Conservation (phyloP, 2,888 invertebrate species). For the Acrobasis suavella region DNA sequence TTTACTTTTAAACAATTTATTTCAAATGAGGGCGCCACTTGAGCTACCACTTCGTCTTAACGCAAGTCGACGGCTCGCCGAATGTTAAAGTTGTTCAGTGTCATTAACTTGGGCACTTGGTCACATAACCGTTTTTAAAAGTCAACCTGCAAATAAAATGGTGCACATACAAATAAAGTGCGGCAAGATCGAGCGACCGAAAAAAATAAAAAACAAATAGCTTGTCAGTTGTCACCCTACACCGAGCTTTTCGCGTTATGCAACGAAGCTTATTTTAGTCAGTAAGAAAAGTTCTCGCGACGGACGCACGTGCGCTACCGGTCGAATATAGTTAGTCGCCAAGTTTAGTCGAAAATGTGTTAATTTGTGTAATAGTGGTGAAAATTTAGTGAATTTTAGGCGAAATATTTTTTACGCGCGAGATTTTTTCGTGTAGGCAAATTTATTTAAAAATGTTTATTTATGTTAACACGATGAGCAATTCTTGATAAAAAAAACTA, state of each 20-base stretch:
- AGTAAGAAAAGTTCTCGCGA: slow-evolving; percentile 61
- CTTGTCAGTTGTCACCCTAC: slow-evolving; percentile 44
- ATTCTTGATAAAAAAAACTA: not conserved
- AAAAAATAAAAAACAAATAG: slow-evolving; percentile 38
- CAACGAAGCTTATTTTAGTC: slow-evolving; percentile 78
- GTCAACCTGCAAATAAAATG: too few relatives aligned
- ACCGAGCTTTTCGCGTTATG: slow-evolving; percentile 77
- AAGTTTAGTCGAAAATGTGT: slow-evolving; percentile 9
- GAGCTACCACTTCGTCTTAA: too few relatives aligned
- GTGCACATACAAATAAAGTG: not conserved
- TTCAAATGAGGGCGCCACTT: too few relatives aligned
- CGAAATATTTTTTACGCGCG: not conserved
- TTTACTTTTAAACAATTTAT: too few relatives aligned
- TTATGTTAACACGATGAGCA: not conserved
- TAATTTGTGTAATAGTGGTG: slow-evolving; percentile 1
- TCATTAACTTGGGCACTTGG: too few relatives aligned
- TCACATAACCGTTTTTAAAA: too few relatives aligned
- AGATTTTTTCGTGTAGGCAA: not conserved
- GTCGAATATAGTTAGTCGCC: slow-evolving; percentile 26
- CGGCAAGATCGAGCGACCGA: slow-evolving; percentile 22
- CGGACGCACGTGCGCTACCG: slow-evolving; percentile 46
- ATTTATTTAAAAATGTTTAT: not conserved
- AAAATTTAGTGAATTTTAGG: not conserved
- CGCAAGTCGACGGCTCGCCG: too few relatives aligned
- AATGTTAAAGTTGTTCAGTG: too few relatives aligned